phyloP scores from a whole-genome alignment of 1,140 invertebrate species.

The Oncopeltus fasciatus region DNA sequence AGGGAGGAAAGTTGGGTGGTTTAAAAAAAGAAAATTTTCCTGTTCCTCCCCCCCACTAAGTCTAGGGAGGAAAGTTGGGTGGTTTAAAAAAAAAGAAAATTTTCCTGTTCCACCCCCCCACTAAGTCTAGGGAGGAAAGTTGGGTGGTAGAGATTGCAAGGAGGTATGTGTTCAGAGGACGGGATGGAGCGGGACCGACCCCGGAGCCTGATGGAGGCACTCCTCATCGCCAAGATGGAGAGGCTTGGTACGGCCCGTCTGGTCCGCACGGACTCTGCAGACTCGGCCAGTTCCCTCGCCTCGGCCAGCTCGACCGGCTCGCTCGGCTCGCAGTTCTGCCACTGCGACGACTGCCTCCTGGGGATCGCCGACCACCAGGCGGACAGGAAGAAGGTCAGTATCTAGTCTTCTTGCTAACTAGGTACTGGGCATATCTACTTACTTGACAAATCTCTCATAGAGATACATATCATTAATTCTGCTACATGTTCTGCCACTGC shows the following conservation, averaged over 20 bases:
- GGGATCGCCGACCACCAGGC: slow-evolving; percentile 61
- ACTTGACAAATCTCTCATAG: too few species aligned
- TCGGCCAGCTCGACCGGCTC: slow-evolving; percentile 49
- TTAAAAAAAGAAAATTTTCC: too few species aligned
- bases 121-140: too few species aligned
- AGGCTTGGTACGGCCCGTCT: slow-evolving; percentile 31
- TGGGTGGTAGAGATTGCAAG: too few species aligned
- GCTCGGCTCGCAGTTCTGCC: slow-evolving; percentile 51
- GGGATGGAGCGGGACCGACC: slow-evolving; percentile 22
- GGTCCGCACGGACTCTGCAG: slow-evolving; percentile 56
- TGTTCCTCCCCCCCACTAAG: too few species aligned
- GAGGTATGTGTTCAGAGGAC: not conserved
- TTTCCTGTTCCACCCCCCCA: too few species aligned
- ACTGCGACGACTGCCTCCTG: slow-evolving; percentile 67
- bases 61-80: too few species aligned
- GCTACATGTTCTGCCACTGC: slow-evolving; percentile 56
- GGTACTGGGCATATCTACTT: too few species aligned
- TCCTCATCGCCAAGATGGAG: slow-evolving; percentile 64
- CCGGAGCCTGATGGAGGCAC: slow-evolving; percentile 56
- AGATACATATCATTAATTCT: too few species aligned
- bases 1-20: too few species aligned
- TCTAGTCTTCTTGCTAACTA: not conserved
- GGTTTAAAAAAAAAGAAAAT: too few species aligned
- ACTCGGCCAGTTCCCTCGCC: slow-evolving; percentile 58
- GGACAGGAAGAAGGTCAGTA: slow-evolving; percentile 26